Percentiles rank a stretch among this genome's conserved stretches.
phyloP scores from a whole-genome alignment of 1,140 invertebrate species.

The Chrysomallon squamiferum region DNA sequence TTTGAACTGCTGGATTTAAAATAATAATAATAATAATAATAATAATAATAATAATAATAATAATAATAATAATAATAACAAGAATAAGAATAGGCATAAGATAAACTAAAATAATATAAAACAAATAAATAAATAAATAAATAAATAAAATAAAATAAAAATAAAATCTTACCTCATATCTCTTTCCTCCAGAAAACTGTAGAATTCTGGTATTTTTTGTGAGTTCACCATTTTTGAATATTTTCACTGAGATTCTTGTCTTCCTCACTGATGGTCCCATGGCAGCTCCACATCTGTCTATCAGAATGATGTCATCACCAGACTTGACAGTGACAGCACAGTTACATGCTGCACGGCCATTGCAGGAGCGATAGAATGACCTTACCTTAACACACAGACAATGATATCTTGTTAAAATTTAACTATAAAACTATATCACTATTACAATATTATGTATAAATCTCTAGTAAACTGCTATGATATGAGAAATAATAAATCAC shows the following conservation, averaged over 20 bases:
- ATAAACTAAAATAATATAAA: no score
- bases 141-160: no score
- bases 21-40: no score
- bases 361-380: background rate
- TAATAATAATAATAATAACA: no score
- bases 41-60: no score
- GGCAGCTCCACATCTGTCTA: background rate
- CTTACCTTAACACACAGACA: background rate
- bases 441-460: no score
- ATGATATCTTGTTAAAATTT: background rate
- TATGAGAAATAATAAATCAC: no score
- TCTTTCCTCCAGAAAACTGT: background rate
- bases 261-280: background rate
- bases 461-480: no score
- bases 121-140: no score
- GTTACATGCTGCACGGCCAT: background rate
- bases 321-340: background rate
- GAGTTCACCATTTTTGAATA: constrained; percentile 1
- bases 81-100: no score
- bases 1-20: no score
- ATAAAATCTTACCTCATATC: background rate
- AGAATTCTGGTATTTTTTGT: background rate
- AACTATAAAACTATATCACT: background rate
- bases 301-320: background rate
- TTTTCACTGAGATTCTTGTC: background rate